Percentiles rank a stretch among this genome's conserved stretches.
Conservation (phyloP, 1,140 invertebrate species). For the Agraylea sexmaculata region DNA sequence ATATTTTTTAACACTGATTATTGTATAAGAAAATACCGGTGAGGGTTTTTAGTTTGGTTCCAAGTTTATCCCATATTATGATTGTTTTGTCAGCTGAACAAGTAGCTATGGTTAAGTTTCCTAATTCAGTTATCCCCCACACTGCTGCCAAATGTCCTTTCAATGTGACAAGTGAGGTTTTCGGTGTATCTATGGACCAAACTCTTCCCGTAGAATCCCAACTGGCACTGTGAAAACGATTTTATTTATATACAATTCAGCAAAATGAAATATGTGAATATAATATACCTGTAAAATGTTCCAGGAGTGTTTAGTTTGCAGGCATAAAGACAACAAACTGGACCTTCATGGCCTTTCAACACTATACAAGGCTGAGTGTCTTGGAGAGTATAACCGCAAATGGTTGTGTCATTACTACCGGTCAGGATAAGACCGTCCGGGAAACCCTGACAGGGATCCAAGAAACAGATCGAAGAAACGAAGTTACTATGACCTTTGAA, state of each 20-base stretch:
- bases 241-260: not conserved
- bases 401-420: slow-evolving; percentile 78
- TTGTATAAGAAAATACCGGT: slow-evolving; percentile 27
- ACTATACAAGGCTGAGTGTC: slow-evolving; percentile 48
- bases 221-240: slow-evolving; percentile 63
- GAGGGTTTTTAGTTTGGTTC: slow-evolving; percentile 38
- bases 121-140: slow-evolving; percentile 67
- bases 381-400: slow-evolving; percentile 60
- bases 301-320: slow-evolving; percentile 34
- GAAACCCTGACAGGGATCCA: slow-evolving; percentile 54
- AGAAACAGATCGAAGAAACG: slow-evolving; percentile 64
- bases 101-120: slow-evolving; percentile 56
- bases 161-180: slow-evolving; percentile 43
- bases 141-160: slow-evolving; percentile 77
- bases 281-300: slow-evolving; percentile 35
- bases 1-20: not conserved
- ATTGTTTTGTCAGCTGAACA: slow-evolving; percentile 87
- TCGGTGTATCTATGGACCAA: slow-evolving; percentile 52
- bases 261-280: not conserved
- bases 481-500: slow-evolving; percentile 78
- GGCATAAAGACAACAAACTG: slow-evolving; percentile 41
- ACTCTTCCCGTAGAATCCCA: slow-evolving; percentile 83
- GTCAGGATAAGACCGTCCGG: slow-evolving; percentile 73
- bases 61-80: slow-evolving; percentile 62
- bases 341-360: slow-evolving; percentile 69